Evolutionary conservation across 2,113 vertebrate species (phyloP), one percentile per base, ranked within the genome.

Genomic region (Plecotus auritus): DNA sequence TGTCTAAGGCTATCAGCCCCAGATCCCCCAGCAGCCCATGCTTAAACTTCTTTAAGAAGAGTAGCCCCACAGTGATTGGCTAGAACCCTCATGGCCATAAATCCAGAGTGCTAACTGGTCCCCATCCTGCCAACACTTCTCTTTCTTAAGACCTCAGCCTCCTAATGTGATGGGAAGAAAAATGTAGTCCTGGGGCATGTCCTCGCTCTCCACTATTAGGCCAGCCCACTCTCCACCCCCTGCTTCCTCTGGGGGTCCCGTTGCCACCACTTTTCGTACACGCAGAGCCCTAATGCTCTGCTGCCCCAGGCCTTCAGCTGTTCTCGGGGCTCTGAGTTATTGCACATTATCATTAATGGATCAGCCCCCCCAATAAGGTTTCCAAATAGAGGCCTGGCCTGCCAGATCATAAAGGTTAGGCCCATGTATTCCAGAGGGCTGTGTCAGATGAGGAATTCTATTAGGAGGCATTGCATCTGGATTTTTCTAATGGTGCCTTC

Each of bases 401-500:
- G 16, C 92, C 95, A 88, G 92, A 96, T 95, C 95, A 13, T 93
- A 91, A 93, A 96, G 96, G 97, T 97, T 97, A 95, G 93, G 49
- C 90, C 18, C 9, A 4, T 0, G 1, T 94, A 94, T 93, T 96
- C 93, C 93, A 70, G 94, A 91, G 95, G 83, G 92, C 96, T 95
- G 22, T 88, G 70, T 95, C 81, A 72, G 96, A 97, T 85, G 95
- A 96, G 85, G 93, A 91, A 92, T 97, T 95, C 96, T 97, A 95
- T 96, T 94, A 97, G 97, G 91, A 96, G 90, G 93, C 96, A 90
- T 94, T 97, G 94, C 97, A 97, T 97, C 95, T 97, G 96, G 97
- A 97, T 95, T 95, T 97, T 97, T 96, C 95, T 97, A 96, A 97
- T 96, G 90, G 97, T 96, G 97, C 97, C 97, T 97, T 95, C 90